Percentiles rank a stretch among this genome's conserved stretches.
phyloP scores from a whole-genome alignment of 2,888 invertebrate genomes.

The Lasius fuliginosus region DNA sequence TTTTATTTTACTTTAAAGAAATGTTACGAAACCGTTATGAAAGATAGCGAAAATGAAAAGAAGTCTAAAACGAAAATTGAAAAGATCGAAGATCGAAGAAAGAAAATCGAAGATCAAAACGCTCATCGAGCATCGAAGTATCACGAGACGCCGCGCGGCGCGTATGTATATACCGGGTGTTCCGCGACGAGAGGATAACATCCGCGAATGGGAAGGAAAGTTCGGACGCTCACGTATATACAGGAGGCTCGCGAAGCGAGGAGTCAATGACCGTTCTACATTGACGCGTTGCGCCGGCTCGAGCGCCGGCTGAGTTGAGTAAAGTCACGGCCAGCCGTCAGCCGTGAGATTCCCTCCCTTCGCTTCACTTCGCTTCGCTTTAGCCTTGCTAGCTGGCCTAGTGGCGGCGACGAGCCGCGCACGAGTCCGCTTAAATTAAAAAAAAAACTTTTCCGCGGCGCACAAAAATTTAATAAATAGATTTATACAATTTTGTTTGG shows the following conservation, averaged over 20 bases:
- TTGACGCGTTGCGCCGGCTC: constrained; percentile 85
- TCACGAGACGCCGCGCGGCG: constrained; percentile 59
- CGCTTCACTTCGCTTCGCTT: constrained; percentile 78
- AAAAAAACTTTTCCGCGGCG: constrained; percentile 19
- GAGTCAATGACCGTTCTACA: constrained; percentile 86
- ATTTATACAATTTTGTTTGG: no score
- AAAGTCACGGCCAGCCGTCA: constrained; percentile 86
- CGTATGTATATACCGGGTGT: constrained; percentile 69
- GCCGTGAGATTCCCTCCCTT: constrained; percentile 85
- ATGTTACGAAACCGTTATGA: neutral
- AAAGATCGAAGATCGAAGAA: no score
- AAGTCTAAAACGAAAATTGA: neutral
- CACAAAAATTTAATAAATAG: neutral
- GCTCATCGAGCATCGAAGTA: constrained; percentile 60
- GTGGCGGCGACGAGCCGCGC: constrained; percentile 70
- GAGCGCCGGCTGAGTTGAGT: constrained; percentile 84
- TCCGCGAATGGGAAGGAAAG: constrained; percentile 63
- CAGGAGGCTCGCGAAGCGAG: constrained; percentile 73
- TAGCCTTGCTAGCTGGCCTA: constrained; percentile 76
- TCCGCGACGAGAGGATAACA: constrained; percentile 51
- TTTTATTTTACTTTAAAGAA: neutral
- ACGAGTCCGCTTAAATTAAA: constrained; percentile 65
- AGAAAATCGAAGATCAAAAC: constrained; percentile 35
- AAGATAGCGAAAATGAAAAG: neutral
- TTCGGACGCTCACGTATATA: constrained; percentile 72